A percentile compares a stretch with the other conserved stretches of the same genome.
These are phyloP conservation scores for Electrona antarctica DNA, from an alignment of 2,113 vertebrate species.

Conservation along the genomic window DNA sequence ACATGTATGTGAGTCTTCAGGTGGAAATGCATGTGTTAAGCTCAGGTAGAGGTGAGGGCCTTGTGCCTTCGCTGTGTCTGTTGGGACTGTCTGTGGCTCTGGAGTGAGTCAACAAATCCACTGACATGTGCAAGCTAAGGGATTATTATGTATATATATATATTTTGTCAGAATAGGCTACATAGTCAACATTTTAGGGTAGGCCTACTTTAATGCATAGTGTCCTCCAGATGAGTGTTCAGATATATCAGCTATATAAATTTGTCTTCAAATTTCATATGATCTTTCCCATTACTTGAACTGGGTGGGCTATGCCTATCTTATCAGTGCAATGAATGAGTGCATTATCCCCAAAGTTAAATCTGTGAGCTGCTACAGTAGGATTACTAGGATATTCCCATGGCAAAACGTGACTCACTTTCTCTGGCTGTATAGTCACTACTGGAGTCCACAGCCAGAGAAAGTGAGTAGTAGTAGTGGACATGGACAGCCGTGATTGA, in stretches of 20 bases:
- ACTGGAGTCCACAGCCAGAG: too few relatives aligned
- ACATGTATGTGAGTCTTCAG: slow-evolving; percentile 69
- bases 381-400: slow-evolving; percentile 14
- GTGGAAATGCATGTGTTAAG: slow-evolving; percentile 52
- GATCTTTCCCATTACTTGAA: neutral
- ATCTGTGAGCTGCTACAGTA: slow-evolving; percentile 22
- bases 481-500: slow-evolving; percentile 17
- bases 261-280: neutral
- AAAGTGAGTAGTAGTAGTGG: neutral
- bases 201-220: too few relatives aligned
- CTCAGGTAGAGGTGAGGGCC: slow-evolving; percentile 60
- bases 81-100: slow-evolving; percentile 41
- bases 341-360: slow-evolving; percentile 9
- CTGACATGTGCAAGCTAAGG: slow-evolving; percentile 65
- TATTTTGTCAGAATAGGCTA: neutral
- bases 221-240: too few relatives aligned
- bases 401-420: slow-evolving; percentile 64
- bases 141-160: slow-evolving; percentile 66
- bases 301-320: slow-evolving; percentile 8
- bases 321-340: too few relatives aligned
- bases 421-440: neutral
- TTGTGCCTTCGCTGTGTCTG: slow-evolving; percentile 41
- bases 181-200: too few relatives aligned
- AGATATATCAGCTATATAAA: neutral
- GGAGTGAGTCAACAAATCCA: slow-evolving; percentile 75